Percentiles rank a stretch among this genome's conserved stretches.
Evolutionary conservation across 2,113 vertebrate genomes (phyloP).

Genomic region (Azemiops feae): DNA sequence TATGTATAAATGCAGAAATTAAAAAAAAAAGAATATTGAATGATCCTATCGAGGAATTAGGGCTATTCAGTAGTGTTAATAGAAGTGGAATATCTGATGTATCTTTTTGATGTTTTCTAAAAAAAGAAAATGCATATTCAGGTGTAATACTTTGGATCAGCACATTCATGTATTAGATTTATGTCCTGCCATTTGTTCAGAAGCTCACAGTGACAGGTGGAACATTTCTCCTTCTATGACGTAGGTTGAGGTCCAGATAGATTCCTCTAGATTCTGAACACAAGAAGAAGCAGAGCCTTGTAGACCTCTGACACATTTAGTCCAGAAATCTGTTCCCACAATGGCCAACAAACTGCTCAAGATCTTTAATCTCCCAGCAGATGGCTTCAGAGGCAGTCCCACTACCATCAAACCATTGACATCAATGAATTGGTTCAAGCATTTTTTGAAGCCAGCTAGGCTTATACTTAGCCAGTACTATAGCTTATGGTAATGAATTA

Average conservation of each 20-base stretch:
- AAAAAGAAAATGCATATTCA: slow-evolving; percentile 47
- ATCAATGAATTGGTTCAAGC: too few species aligned
- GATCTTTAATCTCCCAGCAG: too few species aligned
- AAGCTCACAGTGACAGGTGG: background rate
- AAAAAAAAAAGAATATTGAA: slow-evolving; percentile 77
- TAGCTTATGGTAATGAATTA: too few species aligned
- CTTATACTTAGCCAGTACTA: too few species aligned
- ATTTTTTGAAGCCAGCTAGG: too few species aligned
- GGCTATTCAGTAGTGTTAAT: slow-evolving; percentile 67
- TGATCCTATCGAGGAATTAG: slow-evolving; percentile 73
- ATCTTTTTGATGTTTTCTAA: slow-evolving; percentile 63
- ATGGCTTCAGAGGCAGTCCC: too few species aligned
- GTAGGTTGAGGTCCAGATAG: background rate
- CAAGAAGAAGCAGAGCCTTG: too few species aligned
- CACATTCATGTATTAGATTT: background rate
- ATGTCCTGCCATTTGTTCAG: background rate
- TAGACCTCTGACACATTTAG: too few species aligned
- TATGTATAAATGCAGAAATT: slow-evolving; percentile 73
- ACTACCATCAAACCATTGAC: too few species aligned
- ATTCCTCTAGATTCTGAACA: too few species aligned
- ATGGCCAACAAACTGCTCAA: too few species aligned
- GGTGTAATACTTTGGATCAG: slow-evolving; percentile 28
- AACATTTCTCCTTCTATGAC: background rate
- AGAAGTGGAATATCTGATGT: slow-evolving; percentile 58
- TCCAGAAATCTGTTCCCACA: too few species aligned